These are phyloP conservation scores for Saguinus imperator DNA, from an alignment of 2,113 vertebrate genomes.

Conservation along the genomic window DNA sequence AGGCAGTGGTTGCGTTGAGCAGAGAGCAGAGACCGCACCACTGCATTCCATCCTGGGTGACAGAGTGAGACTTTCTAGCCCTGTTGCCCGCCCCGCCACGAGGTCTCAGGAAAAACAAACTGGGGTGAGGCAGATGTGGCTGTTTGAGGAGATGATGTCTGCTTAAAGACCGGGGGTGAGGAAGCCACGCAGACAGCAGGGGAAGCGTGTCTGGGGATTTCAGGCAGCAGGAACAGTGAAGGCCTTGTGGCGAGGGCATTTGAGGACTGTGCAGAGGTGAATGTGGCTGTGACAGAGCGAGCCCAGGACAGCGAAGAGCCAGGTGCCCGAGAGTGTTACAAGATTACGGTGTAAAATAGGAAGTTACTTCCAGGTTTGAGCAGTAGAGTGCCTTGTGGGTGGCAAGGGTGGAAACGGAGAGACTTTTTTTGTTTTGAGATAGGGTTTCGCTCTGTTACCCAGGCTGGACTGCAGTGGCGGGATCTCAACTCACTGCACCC, in stretches of 20 bases:
- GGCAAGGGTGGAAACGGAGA: rapidly evolving
- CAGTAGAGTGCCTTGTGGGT: background rate
- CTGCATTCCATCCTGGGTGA: too few species aligned
- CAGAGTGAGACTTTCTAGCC: too few species aligned
- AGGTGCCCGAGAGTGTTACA: rapidly evolving
- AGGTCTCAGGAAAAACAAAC: too few species aligned
- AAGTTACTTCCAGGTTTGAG: background rate
- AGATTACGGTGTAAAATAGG: rapidly evolving
- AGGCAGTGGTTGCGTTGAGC: too few species aligned
- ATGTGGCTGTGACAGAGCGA: too few species aligned
- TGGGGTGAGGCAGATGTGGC: too few species aligned
- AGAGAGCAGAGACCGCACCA: too few species aligned
- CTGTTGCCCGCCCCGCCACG: too few species aligned
- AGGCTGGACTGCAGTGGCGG: too few species aligned
- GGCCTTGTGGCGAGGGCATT: background rate
- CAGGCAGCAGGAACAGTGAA: background rate
- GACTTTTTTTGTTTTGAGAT: too few species aligned
- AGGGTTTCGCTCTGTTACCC: too few species aligned
- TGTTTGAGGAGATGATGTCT: rapidly evolving
- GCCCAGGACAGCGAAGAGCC: background rate
- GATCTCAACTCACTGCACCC: too few species aligned
- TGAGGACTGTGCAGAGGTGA: background rate
- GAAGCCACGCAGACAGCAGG: rapidly evolving
- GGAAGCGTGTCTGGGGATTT: rapidly evolving
- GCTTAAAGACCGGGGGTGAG: background rate